These are phyloP conservation scores for Eira barbara DNA, from an alignment of 2,113 vertebrate species.

Conservation along the genomic window DNA sequence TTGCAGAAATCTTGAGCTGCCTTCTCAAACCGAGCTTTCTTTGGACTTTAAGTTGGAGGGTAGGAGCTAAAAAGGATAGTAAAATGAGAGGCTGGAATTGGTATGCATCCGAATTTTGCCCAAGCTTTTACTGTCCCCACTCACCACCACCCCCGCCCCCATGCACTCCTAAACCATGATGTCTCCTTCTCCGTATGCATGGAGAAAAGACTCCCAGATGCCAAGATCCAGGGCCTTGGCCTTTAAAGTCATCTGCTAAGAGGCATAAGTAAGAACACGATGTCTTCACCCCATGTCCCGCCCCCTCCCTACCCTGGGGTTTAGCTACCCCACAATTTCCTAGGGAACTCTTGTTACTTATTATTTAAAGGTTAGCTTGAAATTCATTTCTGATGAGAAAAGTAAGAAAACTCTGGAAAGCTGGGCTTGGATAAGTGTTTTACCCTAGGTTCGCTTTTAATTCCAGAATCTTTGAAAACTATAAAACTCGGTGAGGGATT, in stretches of 20 bases:
- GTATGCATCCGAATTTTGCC: background rate
- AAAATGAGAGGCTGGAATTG: background rate
- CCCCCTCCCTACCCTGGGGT: background rate
- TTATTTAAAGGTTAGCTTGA: constrained; percentile 59
- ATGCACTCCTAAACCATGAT: background rate
- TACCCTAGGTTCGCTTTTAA: constrained; percentile 48
- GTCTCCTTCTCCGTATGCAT: background rate
- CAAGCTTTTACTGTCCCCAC: rapidly evolving
- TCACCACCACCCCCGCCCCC: background rate
- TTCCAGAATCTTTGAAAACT: constrained; percentile 27
- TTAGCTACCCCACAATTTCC: constrained; percentile 54
- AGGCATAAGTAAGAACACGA: background rate
- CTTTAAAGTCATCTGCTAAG: background rate
- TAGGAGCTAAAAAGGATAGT: background rate
- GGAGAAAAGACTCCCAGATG: background rate
- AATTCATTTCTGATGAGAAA: constrained; percentile 62
- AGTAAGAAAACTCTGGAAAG: constrained; percentile 5
- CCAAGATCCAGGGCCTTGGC: background rate
- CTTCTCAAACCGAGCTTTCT: background rate
- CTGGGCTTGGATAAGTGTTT: constrained; percentile 1
- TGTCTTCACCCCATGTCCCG: background rate
- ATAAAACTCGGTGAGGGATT: constrained; percentile 36
- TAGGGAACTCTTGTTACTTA: constrained; percentile 33
- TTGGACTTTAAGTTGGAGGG: background rate
- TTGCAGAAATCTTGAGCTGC: background rate